phyloP scores from a whole-genome alignment of 1,140 invertebrate genomes.

The Rhopalosiphum padi region DNA sequence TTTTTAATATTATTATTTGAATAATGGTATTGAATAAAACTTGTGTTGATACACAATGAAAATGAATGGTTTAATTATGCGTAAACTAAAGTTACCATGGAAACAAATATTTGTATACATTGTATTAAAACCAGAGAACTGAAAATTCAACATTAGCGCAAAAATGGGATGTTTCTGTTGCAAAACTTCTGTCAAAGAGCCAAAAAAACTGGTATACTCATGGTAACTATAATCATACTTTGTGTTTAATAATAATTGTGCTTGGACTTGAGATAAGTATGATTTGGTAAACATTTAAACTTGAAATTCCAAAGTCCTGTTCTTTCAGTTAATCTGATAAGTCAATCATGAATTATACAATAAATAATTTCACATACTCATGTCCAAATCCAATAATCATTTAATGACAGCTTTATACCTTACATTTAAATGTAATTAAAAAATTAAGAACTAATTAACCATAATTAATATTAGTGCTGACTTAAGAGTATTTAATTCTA shows the following conservation, averaged over 20 bases:
- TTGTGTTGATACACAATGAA: background rate
- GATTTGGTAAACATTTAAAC: background rate
- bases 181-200: background rate
- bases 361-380: background rate
- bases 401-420: background rate
- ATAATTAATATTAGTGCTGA: too few species aligned
- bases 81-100: background rate
- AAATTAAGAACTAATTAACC: background rate
- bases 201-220: slow-evolving; percentile 42
- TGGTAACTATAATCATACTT: background rate
- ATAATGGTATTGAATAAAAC: background rate
- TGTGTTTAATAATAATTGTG: background rate
- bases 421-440: background rate
- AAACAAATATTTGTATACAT: background rate
- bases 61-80: background rate
- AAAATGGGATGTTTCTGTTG: slow-evolving; percentile 49
- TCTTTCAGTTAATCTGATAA: background rate
- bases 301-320: too few species aligned
- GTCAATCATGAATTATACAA: background rate
- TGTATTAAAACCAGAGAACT: background rate
- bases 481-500: too few species aligned
- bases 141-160: background rate
- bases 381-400: background rate
- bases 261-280: background rate
- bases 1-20: background rate